Evolutionary conservation across 2,797 vertebrate species (phyloP).

Genomic region (Gambusia yucatana): DNA sequence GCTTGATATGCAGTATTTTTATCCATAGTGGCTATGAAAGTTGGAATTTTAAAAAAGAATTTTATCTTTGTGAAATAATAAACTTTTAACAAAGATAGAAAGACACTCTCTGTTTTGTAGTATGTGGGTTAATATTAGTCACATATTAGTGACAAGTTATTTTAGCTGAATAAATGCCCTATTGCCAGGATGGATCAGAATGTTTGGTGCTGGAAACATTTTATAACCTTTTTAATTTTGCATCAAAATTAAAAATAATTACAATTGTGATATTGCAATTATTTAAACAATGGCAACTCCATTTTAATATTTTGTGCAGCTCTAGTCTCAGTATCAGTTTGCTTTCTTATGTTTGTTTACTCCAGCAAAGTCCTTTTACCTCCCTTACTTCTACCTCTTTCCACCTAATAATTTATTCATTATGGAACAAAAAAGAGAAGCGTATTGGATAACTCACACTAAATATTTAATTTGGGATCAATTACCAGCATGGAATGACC

Average conservation of each 20-base stretch:
- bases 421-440: conserved; percentile 12
- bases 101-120: neutral
- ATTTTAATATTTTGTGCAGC: neutral
- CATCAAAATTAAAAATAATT: neutral
- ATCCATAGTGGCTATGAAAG: neutral
- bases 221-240: neutral
- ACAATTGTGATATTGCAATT: neutral
- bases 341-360: neutral
- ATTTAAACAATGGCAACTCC: neutral
- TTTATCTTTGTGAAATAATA: neutral
- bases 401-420: conserved; percentile 60
- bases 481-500: conserved; percentile 61
- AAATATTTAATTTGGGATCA: conserved; percentile 91
- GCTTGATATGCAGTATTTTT: no score
- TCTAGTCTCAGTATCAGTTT: neutral
- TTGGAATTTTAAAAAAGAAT: neutral
- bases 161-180: neutral
- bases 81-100: neutral
- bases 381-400: neutral
- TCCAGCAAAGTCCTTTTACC: neutral
- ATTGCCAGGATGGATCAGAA: neutral
- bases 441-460: conserved; percentile 57
- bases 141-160: neutral
- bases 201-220: neutral
- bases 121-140: neutral